These are phyloP conservation scores for Brotula barbata DNA, from an alignment of 2,797 vertebrate genomes.

Conservation along the genomic window DNA sequence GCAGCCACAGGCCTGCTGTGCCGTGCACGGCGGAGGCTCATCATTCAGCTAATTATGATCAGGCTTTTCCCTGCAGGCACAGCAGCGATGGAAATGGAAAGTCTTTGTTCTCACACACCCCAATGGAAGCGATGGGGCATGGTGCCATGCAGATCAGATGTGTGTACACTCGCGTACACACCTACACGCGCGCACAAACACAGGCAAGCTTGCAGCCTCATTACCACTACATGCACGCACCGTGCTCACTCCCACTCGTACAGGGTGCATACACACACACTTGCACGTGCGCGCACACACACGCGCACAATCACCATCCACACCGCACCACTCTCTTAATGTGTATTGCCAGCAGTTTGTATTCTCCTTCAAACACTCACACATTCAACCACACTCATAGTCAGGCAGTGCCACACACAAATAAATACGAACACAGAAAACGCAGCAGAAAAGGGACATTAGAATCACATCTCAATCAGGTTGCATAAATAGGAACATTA, in stretches of 20 bases:
- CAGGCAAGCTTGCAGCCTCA: conserved; percentile 49
- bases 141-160: conserved; percentile 77
- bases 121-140: conserved; percentile 80
- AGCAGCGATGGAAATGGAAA: conserved; percentile 77
- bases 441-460: neutral
- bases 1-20: conserved; percentile 78
- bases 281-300: conserved; percentile 7
- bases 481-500: conserved; percentile 32
- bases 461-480: conserved; percentile 31
- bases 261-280: conserved; percentile 25
- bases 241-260: conserved; percentile 45
- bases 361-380: conserved; percentile 35
- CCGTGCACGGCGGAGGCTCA: conserved; percentile 77
- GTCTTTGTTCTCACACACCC: conserved; percentile 84
- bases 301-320: conserved; percentile 33
- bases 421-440: conserved; percentile 19
- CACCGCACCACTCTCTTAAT: conserved; percentile 42
- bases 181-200: conserved; percentile 40
- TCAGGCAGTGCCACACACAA: conserved; percentile 23
- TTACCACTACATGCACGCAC: conserved; percentile 58
- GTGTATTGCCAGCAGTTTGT: conserved; percentile 46
- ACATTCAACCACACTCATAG: conserved; percentile 30
- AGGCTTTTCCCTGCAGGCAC: conserved; percentile 82
- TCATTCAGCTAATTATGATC: conserved; percentile 87
- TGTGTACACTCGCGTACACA: conserved; percentile 56